Evolutionary conservation across 2,113 vertebrate species (phyloP).

Genomic region (Cacatua alba): DNA sequence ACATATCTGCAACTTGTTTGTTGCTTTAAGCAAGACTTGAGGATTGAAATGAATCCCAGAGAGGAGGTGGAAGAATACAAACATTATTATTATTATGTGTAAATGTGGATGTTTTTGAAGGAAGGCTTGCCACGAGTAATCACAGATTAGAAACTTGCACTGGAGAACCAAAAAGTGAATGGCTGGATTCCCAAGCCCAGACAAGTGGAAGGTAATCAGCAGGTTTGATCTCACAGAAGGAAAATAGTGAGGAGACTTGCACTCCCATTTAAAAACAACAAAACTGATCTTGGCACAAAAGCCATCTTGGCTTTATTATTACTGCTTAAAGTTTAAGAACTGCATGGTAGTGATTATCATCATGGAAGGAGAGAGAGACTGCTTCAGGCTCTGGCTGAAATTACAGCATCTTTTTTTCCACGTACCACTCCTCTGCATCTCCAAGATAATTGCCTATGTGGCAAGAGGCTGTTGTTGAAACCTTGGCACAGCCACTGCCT

Average conservation of each 20-base stretch:
- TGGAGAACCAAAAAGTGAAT: background rate
- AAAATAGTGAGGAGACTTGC: slow-evolving; percentile 13
- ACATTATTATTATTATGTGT: background rate
- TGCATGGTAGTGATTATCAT: slow-evolving; percentile 25
- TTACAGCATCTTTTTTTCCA: background rate
- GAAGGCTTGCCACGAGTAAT: slow-evolving; percentile 28
- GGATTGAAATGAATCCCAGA: slow-evolving; percentile 34
- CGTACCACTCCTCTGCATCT: background rate
- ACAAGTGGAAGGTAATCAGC: slow-evolving; percentile 49
- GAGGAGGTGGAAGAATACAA: slow-evolving; percentile 22
- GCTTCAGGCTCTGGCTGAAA: slow-evolving; percentile 7
- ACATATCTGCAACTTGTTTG: slow-evolving; percentile 19
- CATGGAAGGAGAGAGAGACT: background rate
- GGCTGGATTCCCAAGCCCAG: slow-evolving; percentile 35
- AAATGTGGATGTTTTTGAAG: slow-evolving; percentile 15
- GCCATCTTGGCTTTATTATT: slow-evolving; percentile 6
- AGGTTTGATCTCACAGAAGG: slow-evolving; percentile 10
- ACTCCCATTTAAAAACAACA: slow-evolving; percentile 32
- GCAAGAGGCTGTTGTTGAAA: background rate
- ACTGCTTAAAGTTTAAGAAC: slow-evolving; percentile 9
- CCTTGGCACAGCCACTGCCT: background rate
- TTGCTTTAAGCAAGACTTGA: slow-evolving; percentile 29
- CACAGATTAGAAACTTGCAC: background rate
- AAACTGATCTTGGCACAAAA: slow-evolving; percentile 29
- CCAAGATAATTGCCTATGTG: background rate